phyloP scores from a whole-genome alignment of 2,113 vertebrate genomes.

The Eonycteris spelaea region DNA sequence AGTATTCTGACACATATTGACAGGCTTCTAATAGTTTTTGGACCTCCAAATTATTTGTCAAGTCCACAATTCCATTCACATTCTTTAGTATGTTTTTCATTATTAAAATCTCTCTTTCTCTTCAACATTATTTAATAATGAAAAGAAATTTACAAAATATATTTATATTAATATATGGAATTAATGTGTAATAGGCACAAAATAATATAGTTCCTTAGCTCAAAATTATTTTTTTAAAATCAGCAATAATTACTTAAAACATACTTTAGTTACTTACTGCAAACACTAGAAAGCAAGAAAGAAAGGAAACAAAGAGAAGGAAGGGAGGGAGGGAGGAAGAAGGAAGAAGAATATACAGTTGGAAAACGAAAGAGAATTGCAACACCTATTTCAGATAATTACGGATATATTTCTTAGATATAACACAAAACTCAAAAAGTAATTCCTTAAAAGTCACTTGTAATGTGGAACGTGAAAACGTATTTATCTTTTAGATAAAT shows the following conservation, averaged over 20 bases:
- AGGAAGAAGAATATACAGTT: neutral
- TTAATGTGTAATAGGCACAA: neutral
- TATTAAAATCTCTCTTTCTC: neutral
- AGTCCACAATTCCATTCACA: neutral
- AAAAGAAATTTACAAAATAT: neutral
- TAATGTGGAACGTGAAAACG: neutral
- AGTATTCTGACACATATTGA: neutral
- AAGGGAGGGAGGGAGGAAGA: fast-evolving
- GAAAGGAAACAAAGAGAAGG: neutral
- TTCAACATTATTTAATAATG: neutral
- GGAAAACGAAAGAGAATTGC: neutral
- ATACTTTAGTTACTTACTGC: neutral
- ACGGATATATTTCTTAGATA: neutral
- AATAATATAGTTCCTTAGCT: neutral
- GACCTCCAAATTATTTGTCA: neutral
- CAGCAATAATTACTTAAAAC: neutral
- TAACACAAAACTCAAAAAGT: neutral
- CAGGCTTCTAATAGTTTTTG: neutral
- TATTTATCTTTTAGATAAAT: neutral
- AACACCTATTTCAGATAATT: neutral
- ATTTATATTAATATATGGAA: neutral
- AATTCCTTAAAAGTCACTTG: neutral
- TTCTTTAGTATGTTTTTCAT: neutral
- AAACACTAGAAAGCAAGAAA: neutral
- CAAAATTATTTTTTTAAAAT: neutral